These are phyloP conservation scores for Callyntrura sp. DNA, from an alignment of 2,888 invertebrate species.

Conservation along the genomic window DNA sequence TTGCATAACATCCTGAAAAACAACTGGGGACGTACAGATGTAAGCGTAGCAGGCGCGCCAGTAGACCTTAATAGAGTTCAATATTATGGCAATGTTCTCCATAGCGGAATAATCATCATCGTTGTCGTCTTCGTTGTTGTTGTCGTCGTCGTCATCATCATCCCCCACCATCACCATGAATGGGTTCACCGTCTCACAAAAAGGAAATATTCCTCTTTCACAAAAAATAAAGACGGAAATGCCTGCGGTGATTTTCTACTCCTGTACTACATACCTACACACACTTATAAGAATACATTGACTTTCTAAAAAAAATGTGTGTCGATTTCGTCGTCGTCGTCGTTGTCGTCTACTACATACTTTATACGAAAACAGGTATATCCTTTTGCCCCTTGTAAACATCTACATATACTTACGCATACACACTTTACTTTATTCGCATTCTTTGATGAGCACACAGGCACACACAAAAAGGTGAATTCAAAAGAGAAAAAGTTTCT, in stretches of 20 bases:
- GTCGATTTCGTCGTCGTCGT: slow-evolving; percentile 32
- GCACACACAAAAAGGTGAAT: slow-evolving; percentile 1
- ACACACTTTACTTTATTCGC: neutral
- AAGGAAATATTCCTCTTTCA: slow-evolving; percentile 52
- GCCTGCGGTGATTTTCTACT: slow-evolving; percentile 53
- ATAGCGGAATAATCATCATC: neutral
- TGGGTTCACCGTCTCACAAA: neutral
- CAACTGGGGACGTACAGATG: neutral
- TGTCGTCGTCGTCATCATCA: too few species aligned
- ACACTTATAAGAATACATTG: neutral
- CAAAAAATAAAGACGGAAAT: slow-evolving; percentile 45
- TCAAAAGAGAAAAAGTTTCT: neutral
- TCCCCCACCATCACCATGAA: slow-evolving; percentile 21
- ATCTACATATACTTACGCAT: neutral
- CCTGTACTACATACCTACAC: slow-evolving; percentile 12
- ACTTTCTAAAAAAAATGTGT: slow-evolving; percentile 22
- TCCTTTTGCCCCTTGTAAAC: neutral
- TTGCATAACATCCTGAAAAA: neutral
- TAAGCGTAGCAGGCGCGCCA: neutral
- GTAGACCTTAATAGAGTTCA: neutral
- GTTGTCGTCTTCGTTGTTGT: neutral
- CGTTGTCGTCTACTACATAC: neutral
- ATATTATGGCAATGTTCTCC: neutral
- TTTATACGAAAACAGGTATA: neutral
- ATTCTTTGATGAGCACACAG: slow-evolving; percentile 9